A percentile compares a stretch with the other conserved stretches of the same genome.
Evolutionary conservation across 2,113 vertebrate genomes (phyloP).

Genomic region (Oryzias celebensis): DNA sequence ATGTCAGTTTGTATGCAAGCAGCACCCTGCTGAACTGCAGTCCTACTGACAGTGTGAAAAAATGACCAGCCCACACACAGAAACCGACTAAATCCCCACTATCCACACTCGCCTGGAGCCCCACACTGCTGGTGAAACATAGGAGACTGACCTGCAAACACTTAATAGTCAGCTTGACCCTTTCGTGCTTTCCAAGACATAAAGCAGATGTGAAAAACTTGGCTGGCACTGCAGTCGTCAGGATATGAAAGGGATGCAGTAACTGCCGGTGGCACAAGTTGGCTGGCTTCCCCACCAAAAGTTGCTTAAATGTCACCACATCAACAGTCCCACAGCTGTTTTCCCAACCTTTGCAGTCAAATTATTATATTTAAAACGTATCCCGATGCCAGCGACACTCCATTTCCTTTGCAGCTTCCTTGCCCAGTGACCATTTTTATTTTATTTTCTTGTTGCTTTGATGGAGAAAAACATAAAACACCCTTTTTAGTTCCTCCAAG

Average conservation of each 20-base stretch:
- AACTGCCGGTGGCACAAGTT: constrained; percentile 20
- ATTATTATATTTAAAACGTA: constrained; percentile 14
- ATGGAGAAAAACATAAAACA: constrained; percentile 7
- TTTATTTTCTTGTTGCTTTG: not conserved
- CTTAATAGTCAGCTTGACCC: constrained; percentile 15
- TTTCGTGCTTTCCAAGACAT: not conserved
- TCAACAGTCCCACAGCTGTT: constrained; percentile 20
- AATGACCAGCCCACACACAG: not conserved
- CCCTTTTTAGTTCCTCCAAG: constrained; percentile 4
- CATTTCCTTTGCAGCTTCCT: constrained; percentile 14
- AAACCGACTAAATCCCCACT: not conserved
- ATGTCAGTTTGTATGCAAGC: constrained; percentile 43
- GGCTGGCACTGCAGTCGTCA: constrained; percentile 1
- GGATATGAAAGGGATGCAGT: constrained; percentile 5
- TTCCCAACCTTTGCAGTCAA: constrained; percentile 37
- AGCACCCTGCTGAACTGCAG: constrained; percentile 26
- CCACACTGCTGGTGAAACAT: not conserved
- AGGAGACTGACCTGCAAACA: not conserved
- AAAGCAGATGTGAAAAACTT: constrained; percentile 21
- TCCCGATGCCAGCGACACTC: constrained; percentile 44
- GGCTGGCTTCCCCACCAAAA: constrained; percentile 18
- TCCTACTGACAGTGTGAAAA: constrained; percentile 6
- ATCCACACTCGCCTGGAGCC: not conserved
- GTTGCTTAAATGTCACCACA: constrained; percentile 34
- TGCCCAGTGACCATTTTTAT: not conserved